phyloP scores from a whole-genome alignment of 2,113 vertebrate genomes.

The Junco hyemalis region DNA sequence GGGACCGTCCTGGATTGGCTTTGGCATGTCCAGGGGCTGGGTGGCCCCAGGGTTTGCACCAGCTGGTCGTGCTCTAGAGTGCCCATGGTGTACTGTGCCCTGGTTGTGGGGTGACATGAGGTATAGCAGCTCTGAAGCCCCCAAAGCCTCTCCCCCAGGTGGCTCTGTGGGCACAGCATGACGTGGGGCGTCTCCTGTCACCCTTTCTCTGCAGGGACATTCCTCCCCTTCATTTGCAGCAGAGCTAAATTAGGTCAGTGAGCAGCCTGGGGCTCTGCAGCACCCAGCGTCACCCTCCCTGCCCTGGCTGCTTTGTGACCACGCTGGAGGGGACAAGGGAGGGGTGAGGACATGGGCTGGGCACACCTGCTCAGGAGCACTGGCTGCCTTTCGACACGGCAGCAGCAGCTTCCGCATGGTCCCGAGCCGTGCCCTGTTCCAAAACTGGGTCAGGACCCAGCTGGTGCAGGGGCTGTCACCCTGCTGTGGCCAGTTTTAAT shows the following conservation, averaged over 20 bases:
- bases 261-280: background rate
- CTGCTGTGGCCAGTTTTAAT: background rate
- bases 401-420: rapidly evolving
- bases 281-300: background rate
- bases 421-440: rapidly evolving
- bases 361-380: background rate
- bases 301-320: background rate
- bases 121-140: background rate
- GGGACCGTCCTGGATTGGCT: background rate
- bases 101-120: rapidly evolving
- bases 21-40: background rate
- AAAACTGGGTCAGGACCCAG: background rate
- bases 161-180: background rate
- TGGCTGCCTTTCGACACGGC: rapidly evolving
- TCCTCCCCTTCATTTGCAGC: background rate
- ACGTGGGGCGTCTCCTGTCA: rapidly evolving
- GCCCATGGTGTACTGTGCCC: too few species aligned
- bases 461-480: rapidly evolving
- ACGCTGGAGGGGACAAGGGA: background rate
- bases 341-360: background rate
- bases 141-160: rapidly evolving
- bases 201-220: background rate
- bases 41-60: rapidly evolving
- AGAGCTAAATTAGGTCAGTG: slow-evolving; percentile 36
- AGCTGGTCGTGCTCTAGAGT: background rate